Conservation (phyloP, 2,113 vertebrate genomes). For the Prochilodus magdalenae region DNA sequence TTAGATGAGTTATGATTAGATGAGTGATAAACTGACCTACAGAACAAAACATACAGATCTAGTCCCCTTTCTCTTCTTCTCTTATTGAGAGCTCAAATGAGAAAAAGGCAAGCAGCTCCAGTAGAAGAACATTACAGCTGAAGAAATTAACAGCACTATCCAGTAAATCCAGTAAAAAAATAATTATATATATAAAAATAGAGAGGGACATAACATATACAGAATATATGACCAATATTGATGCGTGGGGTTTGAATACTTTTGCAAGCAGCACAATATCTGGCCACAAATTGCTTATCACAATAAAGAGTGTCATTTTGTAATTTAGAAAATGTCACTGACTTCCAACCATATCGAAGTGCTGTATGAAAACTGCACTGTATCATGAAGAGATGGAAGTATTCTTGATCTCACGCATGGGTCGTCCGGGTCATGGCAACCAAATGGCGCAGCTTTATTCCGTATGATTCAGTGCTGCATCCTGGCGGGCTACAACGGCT, state of each 20-base stretch:
- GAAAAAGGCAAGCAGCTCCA: background rate
- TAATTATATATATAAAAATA: background rate
- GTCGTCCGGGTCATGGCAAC: constrained; percentile 27
- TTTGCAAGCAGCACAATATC: too few species aligned
- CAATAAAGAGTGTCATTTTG: too few species aligned
- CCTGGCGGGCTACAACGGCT: constrained; percentile 36
- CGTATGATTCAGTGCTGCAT: constrained; percentile 24
- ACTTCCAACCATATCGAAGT: too few species aligned
- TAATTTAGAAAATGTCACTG: too few species aligned
- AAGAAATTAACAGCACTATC: background rate
- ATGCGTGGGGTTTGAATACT: background rate
- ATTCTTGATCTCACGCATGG: background rate
- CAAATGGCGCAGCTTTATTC: constrained; percentile 34
- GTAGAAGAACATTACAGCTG: background rate
- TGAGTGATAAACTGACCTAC: background rate
- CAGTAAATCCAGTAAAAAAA: background rate
- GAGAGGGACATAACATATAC: too few species aligned
- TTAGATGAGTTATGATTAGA: background rate
- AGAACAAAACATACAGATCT: background rate
- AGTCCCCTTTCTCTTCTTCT: background rate
- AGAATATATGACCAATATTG: background rate
- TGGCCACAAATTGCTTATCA: too few species aligned
- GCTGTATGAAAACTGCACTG: background rate
- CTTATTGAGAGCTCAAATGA: background rate
- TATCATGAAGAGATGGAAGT: background rate